A percentile compares a stretch with the other conserved stretches of the same genome.
Evolutionary conservation across 1,140 invertebrate species (phyloP).

Genomic region (Caenorhabditis latens): DNA sequence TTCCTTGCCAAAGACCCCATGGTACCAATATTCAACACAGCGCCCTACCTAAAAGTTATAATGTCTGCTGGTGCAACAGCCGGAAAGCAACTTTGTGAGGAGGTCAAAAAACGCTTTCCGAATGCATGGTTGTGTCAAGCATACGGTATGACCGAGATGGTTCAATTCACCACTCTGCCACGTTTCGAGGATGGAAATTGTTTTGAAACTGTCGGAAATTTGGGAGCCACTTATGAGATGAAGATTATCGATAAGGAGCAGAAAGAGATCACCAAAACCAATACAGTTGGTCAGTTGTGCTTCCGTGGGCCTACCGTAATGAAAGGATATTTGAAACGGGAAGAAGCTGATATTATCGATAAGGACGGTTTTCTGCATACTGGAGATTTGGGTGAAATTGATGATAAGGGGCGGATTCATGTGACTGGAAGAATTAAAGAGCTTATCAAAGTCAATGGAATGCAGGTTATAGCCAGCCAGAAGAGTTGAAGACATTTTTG

Average conservation of each 20-base stretch:
- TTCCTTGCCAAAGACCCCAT: conserved; percentile 83
- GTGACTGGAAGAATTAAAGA: conserved; percentile 89
- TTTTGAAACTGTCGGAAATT: conserved; percentile 82
- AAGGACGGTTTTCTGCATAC: conserved; percentile 84
- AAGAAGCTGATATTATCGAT: conserved; percentile 83
- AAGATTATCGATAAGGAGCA: conserved; percentile 79
- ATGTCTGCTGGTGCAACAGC: conserved; percentile 84
- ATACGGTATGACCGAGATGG: conserved; percentile 80
- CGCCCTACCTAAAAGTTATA: conserved; percentile 79
- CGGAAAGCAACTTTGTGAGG: conserved; percentile 77
- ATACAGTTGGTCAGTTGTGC: conserved; percentile 73
- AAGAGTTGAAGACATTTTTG: neutral
- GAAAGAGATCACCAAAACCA: neutral
- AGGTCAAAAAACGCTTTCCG: conserved; percentile 61
- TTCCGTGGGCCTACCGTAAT: conserved; percentile 78
- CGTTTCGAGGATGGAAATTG: conserved; percentile 67
- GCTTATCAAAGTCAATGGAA: conserved; percentile 89
- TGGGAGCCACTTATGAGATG: conserved; percentile 82
- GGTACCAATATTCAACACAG: conserved; percentile 81
- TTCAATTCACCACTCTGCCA: conserved; percentile 75
- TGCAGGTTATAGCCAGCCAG: conserved; percentile 81
- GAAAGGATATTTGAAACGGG: conserved; percentile 84
- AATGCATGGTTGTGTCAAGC: conserved; percentile 65
- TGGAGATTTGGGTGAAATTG: conserved; percentile 86
- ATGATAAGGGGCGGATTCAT: conserved; percentile 82